Base-by-base conservation (phyloP, 35 echinoderm and acorn worm genomes). In the Holothuria glaberrima region DNA sequence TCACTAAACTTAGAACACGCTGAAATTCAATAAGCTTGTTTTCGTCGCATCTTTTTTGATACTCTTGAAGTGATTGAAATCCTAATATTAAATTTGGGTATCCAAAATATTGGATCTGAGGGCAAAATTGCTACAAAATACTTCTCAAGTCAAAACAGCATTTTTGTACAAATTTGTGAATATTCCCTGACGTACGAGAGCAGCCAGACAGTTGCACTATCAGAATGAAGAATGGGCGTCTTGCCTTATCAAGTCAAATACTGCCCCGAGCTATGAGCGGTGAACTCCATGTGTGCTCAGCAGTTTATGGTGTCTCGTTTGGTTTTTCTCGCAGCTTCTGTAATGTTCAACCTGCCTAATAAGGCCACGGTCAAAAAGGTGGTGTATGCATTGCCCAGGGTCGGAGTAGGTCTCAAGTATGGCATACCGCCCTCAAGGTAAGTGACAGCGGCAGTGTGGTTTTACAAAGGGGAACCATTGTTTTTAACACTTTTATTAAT, bases 321-420 rank as follows among this genome's bases (percentile, higher is more conserved):
- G 30, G 77, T 89, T 66, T 76, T 68, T 86, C 45, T 48, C 48
- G 70, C 64, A 99, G 97, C 97, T 6, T 94, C 97, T 33, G 97
- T 99, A 83, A 99, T 99, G 97, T 95, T 99, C 93, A 99, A 95
- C 89, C 84, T 99, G 35, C 91, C 97, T 17, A 94, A 99, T 89
- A 94, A 99, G 58, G 88, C 91, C 21, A 99, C 97, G 35, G 97
- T 99, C 18, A 99, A 99, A 89, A 99, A 99, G 87, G 97, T 99
- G 20, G 97, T 99, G 21, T 87, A 92, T 59, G 94, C 97, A 19
- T 62, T 99, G 30, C 97, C 97, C 10, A 80, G 97, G 48, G 97
- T 99, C 13, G 97, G 97, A 41, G 97, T 99, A 12, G 97, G 97
- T 9, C 97, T 99, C 88, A 99, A 99, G 93, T 99, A 99, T 86